Percentiles rank a stretch among this genome's conserved stretches.
Conservation (phyloP, 2,113 vertebrate genomes). For the Eulemur macaco region DNA sequence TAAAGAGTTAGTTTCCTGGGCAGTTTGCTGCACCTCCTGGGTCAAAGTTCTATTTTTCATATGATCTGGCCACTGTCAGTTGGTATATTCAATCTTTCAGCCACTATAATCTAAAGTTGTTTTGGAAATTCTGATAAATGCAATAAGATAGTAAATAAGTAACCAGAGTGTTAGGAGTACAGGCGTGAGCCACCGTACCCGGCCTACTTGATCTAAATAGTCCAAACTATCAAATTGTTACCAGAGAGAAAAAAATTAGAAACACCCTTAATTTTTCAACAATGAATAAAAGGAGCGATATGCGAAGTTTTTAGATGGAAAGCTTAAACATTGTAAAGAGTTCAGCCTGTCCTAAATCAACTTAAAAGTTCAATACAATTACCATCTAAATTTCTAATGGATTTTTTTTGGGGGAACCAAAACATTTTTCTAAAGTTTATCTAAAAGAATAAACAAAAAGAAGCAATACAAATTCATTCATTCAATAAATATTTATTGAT, state of each 20-base stretch:
- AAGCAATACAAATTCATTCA: neutral
- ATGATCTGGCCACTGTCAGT: neutral
- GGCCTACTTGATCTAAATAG: neutral
- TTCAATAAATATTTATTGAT: neutral
- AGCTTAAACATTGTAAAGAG: neutral
- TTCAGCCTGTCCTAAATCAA: neutral
- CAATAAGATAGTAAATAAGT: neutral
- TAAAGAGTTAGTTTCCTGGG: neutral
- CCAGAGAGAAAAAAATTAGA: neutral
- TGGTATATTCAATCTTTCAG: neutral
- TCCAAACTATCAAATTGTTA: neutral
- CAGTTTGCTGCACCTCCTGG: neutral
- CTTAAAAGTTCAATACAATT: neutral
- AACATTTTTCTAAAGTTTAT: neutral
- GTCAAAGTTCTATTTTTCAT: neutral
- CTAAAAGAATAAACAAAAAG: constrained; percentile 13
- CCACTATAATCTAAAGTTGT: neutral
- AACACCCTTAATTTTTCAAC: neutral
- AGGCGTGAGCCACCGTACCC: too few species aligned
- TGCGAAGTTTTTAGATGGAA: neutral
- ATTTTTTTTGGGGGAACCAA: neutral
- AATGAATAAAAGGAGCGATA: neutral
- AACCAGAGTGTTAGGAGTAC: neutral
- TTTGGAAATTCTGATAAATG: neutral
- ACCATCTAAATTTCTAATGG: neutral